Evolutionary conservation across 2,888 invertebrate species (phyloP).

Genomic region (Hypomecis punctinalis): DNA sequence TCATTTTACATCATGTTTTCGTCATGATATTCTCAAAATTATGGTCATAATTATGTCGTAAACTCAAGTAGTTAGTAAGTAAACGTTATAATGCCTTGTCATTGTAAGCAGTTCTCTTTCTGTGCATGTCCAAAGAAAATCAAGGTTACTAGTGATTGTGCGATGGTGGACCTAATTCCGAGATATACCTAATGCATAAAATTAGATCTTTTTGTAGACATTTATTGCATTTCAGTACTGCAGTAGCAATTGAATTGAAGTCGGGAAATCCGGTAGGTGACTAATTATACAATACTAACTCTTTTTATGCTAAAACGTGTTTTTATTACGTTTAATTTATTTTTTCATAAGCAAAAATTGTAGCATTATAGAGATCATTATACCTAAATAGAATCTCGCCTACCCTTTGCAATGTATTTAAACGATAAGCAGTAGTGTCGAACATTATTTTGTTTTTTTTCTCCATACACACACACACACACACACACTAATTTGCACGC

Average conservation of each 20-base stretch:
- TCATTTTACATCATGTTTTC: slow-evolving; percentile 1
- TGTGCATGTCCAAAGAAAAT: slow-evolving; percentile 24
- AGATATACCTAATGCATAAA: slow-evolving; percentile 6
- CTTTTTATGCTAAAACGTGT: neutral
- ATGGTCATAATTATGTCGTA: slow-evolving; percentile 14
- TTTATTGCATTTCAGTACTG: slow-evolving; percentile 5
- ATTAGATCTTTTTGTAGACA: slow-evolving; percentile 4
- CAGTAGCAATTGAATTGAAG: neutral
- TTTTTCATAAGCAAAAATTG: neutral
- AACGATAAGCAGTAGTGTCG: no score
- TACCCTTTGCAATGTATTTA: no score
- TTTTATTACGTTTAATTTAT: neutral
- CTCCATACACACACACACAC: no score
- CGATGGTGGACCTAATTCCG: slow-evolving; percentile 18
- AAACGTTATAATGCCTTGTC: slow-evolving; percentile 17
- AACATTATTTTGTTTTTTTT: no score
- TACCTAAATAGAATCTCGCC: no score
- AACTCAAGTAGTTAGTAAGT: slow-evolving; percentile 14
- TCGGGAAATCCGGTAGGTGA: slow-evolving; percentile 8
- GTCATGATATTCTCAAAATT: neutral
- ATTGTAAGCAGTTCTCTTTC: slow-evolving; percentile 20
- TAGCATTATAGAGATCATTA: no score
- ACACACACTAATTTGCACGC: no score
- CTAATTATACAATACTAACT: neutral
- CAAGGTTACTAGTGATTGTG: slow-evolving; percentile 23